Evolutionary conservation across 2,888 invertebrate species (phyloP), one percentile per base, ranked within the genome.

Genomic region (Xestia c-nigrum): DNA sequence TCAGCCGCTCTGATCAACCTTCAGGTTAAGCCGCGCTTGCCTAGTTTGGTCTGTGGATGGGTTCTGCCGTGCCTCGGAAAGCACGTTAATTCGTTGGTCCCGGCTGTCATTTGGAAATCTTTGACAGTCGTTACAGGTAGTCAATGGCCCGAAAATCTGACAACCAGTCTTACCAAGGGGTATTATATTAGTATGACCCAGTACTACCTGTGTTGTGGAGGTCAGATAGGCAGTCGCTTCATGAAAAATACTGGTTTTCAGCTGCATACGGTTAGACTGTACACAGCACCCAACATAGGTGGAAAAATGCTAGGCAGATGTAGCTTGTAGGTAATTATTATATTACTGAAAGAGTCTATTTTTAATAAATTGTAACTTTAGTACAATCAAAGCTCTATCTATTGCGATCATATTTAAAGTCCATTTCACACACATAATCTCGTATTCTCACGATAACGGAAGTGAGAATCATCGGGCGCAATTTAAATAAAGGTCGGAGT

Each of bases 401-500:
- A 52, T n/a, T 14, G 4, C 16, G 14, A 7, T 63, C n/a, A 46
- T 14, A 16, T 38, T 43, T 40, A 68, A 69, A 31, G n/a, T 31
- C 24, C 21, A 74, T 55, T 79, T 63, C 38, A 55, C 52, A 84
- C 19, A 38, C n/a, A 52, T 69, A 19, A 46, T 67, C 21, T 43
- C 40, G 19, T n/a, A 31, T 72, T 78, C 72, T 74, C 69, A 64
- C 72, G 52, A 55, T 47, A 64, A 14, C 65, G 69, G 70, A 78
- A 72, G 40, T 64, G 59, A 67, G 63, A 74, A 69, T 73, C 72
- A 80, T 76, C 14, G 59, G 65, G 43, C n/a, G 59, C 69, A 67
- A 83, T 84, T 85, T 85, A 74, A 72, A 77, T 84, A 85, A 72
- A 84, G 52, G 47, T 64, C 47, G 69, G 38, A 74, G 67, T 71